Evolutionary conservation across 1,140 invertebrate species (phyloP), one percentile per base, ranked within the genome.

Genomic region (Anoplophora glabripennis): DNA sequence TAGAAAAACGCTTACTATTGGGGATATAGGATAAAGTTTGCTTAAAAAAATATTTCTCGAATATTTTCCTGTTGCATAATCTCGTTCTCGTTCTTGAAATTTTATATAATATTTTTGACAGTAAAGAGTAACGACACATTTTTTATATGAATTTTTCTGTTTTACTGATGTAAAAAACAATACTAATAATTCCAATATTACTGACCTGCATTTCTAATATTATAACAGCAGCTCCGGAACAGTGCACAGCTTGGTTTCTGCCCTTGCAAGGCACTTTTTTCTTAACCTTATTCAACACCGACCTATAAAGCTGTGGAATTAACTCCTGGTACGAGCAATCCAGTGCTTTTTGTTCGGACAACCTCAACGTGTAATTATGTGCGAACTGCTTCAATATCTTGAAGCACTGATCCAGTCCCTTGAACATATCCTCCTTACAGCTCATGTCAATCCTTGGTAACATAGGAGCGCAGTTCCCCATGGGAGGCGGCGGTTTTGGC

Each of bases 281-380:
- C 42, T 66, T 78, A 21, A 86, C 77, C 63, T 82, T 77, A 46
- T 78, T 84, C 61, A 79, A 79, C 11, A 76, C 74, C 61, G 87
- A 82, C 51, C 78, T 78, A 71, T 89, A 92, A 14, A 90, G 72
- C 5, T 81, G 77, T 1, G 86, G 84, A 10, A 89, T 72, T 11
- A 85, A 66, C 59, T 90, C 86, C 40, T 86, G 66, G 65, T 87
- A 89, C 17, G 74, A 80, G 53, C 83, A 82, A 73, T 91, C 87
- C 9, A 89, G 71, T 0, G 84, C 83, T 14, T 82, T 84, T 48
- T 88, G 81, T 65, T 89, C 84, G 1, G 83, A 82, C 11, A 84
- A 74, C 63, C 83, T 76, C 14, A 84, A 66, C 53, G 52, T 63
- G 54, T 76, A 75, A 61, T 68, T 70, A 53, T 83, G 80, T 10